Percentiles rank a stretch among this genome's conserved stretches.
phyloP scores from a whole-genome alignment of 2,888 invertebrate species.

The Lycaena phlaeas region DNA sequence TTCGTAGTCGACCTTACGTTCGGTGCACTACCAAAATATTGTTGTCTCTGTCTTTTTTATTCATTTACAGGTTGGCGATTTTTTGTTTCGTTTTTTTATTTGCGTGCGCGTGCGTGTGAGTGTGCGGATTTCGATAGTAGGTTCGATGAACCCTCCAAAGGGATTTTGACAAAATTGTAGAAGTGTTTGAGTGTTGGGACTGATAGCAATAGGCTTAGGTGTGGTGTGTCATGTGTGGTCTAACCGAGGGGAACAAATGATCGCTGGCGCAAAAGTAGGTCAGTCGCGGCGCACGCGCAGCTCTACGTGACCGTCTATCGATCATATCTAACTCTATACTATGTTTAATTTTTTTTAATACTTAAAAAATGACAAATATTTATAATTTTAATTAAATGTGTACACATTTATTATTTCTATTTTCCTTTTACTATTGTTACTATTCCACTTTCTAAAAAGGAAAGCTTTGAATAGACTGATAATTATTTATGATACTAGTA shows the following conservation, averaged over 20 bases:
- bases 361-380: no score
- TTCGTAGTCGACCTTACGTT: conserved; percentile 66
- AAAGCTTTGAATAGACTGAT: no score
- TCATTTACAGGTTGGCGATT: conserved; percentile 52
- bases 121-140: conserved; percentile 71
- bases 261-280: conserved; percentile 53
- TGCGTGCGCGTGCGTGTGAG: conserved; percentile 53
- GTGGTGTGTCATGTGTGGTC: conserved; percentile 43
- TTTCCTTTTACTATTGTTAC: no score
- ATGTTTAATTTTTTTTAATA: no score
- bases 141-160: conserved; percentile 65
- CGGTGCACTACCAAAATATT: conserved; percentile 60
- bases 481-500: no score
- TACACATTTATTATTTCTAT: no score
- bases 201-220: conserved; percentile 36
- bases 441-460: no score
- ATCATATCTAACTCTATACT: conserved; percentile 5
- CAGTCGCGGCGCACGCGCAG: conserved; percentile 54
- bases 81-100: conserved; percentile 67
- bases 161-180: conserved; percentile 57
- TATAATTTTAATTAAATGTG: no score
- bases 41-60: conserved; percentile 65
- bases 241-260: conserved; percentile 33
- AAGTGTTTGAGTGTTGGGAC: conserved; percentile 49
- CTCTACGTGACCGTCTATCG: conserved; percentile 37